Evolutionary conservation across 2,888 invertebrate species (phyloP).

Genomic region (Xestoiulus laeticollis): DNA sequence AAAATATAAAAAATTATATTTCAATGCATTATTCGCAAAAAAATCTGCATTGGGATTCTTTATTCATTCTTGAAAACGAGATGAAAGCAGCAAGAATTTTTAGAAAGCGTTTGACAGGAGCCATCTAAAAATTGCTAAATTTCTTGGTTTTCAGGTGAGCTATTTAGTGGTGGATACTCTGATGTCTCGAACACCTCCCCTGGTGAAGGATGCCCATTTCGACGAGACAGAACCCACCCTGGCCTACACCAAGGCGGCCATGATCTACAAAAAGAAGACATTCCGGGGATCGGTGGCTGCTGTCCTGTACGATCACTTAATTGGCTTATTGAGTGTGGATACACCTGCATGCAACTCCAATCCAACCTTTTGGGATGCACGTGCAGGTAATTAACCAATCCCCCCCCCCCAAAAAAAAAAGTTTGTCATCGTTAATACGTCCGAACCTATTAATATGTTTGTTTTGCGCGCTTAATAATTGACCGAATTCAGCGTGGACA

Average conservation of each 20-base stretch:
- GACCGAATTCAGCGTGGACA: not conserved
- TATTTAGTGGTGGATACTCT: slow-evolving; percentile 70
- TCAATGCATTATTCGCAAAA: no score
- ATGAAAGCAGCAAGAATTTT: no score
- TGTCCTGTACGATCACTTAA: slow-evolving; percentile 66
- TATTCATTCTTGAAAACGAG: not conserved
- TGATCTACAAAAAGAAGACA: slow-evolving; percentile 69
- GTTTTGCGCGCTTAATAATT: not conserved
- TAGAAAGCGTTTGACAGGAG: not conserved
- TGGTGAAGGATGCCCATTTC: slow-evolving; percentile 69
- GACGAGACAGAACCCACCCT: slow-evolving; percentile 66
- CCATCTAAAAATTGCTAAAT: not conserved
- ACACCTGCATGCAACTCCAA: slow-evolving; percentile 48
- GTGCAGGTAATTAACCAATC: slow-evolving; percentile 45
- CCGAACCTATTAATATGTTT: not conserved
- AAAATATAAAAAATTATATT: no score
- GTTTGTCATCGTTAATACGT: slow-evolving; percentile 1
- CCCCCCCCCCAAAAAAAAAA: not conserved
- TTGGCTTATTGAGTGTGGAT: slow-evolving; percentile 44
- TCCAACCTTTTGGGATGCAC: slow-evolving; percentile 47
- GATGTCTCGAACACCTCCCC: slow-evolving; percentile 68
- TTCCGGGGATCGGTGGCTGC: slow-evolving; percentile 70
- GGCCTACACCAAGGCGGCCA: slow-evolving; percentile 70
- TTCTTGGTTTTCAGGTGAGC: slow-evolving; percentile 65
- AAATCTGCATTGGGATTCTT: no score